Base-by-base conservation (phyloP, 2,113 vertebrate genomes). In the Xiphias gladius region DNA sequence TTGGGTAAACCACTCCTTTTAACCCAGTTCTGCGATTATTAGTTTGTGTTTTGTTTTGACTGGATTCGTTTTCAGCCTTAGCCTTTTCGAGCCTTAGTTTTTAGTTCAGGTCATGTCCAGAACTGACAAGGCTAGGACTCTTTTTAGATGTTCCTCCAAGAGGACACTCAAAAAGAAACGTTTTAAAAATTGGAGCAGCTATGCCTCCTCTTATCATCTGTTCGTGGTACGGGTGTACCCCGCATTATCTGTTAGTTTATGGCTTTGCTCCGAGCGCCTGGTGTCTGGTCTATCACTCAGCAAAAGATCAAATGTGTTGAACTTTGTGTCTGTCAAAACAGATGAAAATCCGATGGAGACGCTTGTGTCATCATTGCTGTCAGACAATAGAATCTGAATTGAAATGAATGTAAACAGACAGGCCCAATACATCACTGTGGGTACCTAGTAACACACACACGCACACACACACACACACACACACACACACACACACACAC, bases 261-360 rank as follows among this genome's bases (percentile, higher is more conserved):
- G 19, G 39, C 63, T 69, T 5, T 16, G 12, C 57, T 69, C 39
- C 0, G 12, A 14, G 50, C 39, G 6, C 0, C 43, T 8, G 48
- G 6, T 22, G 54, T 63, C 63, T 28, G 2, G 13, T 71, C 32
- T 11, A 1, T 24, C 69, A 39, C 0, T 3, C 20, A 71, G 35
- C 64, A 79, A 35, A 71, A 41, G 61, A 72, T 79, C 37, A 39
- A 59, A 71, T 46, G 0, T 62, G 28, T 10, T 73, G 4, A 79
- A 75, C 78, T 79, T 43, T 71, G 65, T 39, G 22, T 72, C 55
- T 43, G 39, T 84, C 41, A 50, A 57, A 77, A 32, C 22, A 16
- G 26, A 78, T 78, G 7, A 79, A 66, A 67, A 19, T 73, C 37
- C 22, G 35, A 41, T 7, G 5, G 70, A 73, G 55, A 19, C 26